Base-by-base conservation (phyloP, 2,113 vertebrate genomes). In the Ranitomeya variabilis region DNA sequence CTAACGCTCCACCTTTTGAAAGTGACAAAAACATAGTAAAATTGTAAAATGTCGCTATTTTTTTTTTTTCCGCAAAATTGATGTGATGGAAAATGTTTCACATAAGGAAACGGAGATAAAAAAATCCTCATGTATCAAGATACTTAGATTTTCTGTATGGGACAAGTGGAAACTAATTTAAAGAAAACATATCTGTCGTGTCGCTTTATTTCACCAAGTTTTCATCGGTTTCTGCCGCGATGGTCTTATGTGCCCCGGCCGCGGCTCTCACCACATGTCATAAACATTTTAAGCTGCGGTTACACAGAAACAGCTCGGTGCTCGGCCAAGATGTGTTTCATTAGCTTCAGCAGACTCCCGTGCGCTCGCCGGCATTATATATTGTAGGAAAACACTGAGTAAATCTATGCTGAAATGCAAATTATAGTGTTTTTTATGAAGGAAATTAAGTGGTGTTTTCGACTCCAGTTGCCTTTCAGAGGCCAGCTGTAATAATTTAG, bases 271-370 rank as follows among this genome's bases (percentile, higher is more conserved):
- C 92, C 91, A 64, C 92, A 91, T 91, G 92, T 92, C 92, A 91
- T 91, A 92, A 92, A 91, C 92, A 91, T 92, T 92, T 87, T 93
- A 91, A 90, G 91, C 88, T 92, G 93, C 89, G 92, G 93, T 92
- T 92, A 89, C 90, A 90, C 87, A 91, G 90, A 91, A 90, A 92
- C 91, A 92, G 92, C 92, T 91, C 85, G 90, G 89, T 90, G 91
- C 90, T 90, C 89, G 91, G 83, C 90, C 92, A 92, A 93, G 92
- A 92, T 92, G 92, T 90, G 91, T 92, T 91, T 92, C 92, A 92
- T 93, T 91, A 93, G 91, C 92, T 91, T 78, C 55, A 76, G 19
- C 59, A 74, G 76, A 79, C 85, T 71, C 90, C 79, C 19, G 83
- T 18, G 15, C 60, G 83, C 78, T 69, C 78, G 52, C 21, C 51